Evolutionary conservation across 2,888 invertebrate species (phyloP).

Genomic region (Orthosia incerta): DNA sequence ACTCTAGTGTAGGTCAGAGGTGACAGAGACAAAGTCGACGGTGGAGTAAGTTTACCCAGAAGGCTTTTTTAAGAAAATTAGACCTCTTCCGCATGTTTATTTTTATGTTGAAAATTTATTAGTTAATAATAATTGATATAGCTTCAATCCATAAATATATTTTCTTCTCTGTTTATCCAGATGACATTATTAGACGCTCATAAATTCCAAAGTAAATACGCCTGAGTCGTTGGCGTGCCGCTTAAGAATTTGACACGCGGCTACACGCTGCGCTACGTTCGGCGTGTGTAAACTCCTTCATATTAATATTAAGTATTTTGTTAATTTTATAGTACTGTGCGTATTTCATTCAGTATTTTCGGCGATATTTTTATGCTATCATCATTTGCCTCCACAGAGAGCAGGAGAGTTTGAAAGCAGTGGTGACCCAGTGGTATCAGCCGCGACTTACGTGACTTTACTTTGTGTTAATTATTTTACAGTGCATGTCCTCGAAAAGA

Average conservation of each 20-base stretch:
- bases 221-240: slow-evolving; percentile 47
- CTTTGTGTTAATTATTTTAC: too few species aligned
- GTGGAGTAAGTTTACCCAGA: too few species aligned
- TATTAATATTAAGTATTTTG: slow-evolving; percentile 39
- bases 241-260: slow-evolving; percentile 78
- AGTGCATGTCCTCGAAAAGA: too few species aligned
- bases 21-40: too few species aligned
- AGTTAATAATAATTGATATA: background rate
- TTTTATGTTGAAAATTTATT: too few species aligned
- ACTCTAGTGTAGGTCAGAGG: too few species aligned
- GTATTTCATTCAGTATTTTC: slow-evolving; percentile 7
- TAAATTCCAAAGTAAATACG: slow-evolving; percentile 73
- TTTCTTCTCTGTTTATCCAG: background rate
- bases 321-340: slow-evolving; percentile 23
- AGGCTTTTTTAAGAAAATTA: too few species aligned
- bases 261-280: slow-evolving; percentile 71
- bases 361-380: background rate
- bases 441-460: too few species aligned
- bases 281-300: slow-evolving; percentile 63
- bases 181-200: slow-evolving; percentile 71
- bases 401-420: too few species aligned
- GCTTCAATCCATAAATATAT: background rate
- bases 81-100: too few species aligned
- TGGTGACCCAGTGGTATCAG: too few species aligned
- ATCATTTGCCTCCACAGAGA: too few species aligned